A percentile compares a stretch with the other conserved stretches of the same genome.
Conservation (phyloP, 2,888 invertebrate genomes). For the Sabellastarte sp. region DNA sequence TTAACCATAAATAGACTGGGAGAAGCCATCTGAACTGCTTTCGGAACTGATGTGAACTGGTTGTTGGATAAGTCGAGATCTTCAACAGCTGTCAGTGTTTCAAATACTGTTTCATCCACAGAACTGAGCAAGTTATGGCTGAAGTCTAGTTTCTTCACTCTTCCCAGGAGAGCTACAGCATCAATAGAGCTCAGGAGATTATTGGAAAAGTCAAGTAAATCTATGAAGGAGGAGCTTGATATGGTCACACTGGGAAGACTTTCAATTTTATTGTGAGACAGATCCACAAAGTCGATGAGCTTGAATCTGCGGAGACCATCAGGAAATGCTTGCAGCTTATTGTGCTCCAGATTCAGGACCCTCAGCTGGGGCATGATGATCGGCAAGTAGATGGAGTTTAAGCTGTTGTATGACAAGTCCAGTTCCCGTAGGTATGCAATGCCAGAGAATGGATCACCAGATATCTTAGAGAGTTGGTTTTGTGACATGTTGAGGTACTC, state of each 20-base stretch:
- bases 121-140: not conserved
- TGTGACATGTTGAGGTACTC: not conserved
- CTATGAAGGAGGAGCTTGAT: not conserved
- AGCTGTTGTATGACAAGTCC: not conserved
- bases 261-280: not conserved
- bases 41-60: not conserved
- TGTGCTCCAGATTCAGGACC: not conserved
- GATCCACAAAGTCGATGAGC: slow-evolving; percentile 1
- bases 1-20: not conserved
- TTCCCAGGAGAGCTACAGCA: not conserved
- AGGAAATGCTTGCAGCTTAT: not conserved
- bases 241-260: not conserved
- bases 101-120: not conserved
- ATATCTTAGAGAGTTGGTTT: not conserved
- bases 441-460: not conserved
- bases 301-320: not conserved
- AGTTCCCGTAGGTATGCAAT: not conserved
- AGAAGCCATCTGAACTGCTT: not conserved
- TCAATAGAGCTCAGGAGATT: not conserved
- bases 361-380: slow-evolving; percentile 1
- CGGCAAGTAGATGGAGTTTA: not conserved
- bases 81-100: not conserved
- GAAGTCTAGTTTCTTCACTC: not conserved
- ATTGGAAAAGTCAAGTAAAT: not conserved
- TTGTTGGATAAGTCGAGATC: not conserved